Conservation (phyloP, 1,140 invertebrate genomes). For the Listronotus bonariensis region DNA sequence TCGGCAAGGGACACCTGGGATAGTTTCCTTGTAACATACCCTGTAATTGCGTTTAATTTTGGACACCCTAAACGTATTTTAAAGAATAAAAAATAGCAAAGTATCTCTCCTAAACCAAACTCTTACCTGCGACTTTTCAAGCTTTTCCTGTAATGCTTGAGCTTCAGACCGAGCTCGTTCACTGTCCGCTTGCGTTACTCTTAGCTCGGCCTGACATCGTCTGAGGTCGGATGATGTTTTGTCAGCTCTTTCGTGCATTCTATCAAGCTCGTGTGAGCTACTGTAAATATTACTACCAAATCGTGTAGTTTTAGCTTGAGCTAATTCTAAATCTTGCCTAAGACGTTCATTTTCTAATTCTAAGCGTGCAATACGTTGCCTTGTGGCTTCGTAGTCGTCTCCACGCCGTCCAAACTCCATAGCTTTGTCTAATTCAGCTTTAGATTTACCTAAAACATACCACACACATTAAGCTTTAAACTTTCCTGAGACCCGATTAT, state of each 20-base stretch:
- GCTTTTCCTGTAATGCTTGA: slow-evolving; percentile 85
- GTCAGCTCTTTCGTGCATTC: slow-evolving; percentile 85
- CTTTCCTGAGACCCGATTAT: too few relatives aligned
- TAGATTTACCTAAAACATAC: slow-evolving; percentile 77
- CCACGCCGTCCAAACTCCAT: slow-evolving; percentile 86
- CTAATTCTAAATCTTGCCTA: slow-evolving; percentile 81
- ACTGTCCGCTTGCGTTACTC: slow-evolving; percentile 84
- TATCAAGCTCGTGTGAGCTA: slow-evolving; percentile 61
- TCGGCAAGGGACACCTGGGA: too few relatives aligned
- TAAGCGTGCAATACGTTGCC: slow-evolving; percentile 80
- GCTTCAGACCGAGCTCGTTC: slow-evolving; percentile 83
- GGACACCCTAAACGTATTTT: too few relatives aligned
- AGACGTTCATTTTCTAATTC: slow-evolving; percentile 90
- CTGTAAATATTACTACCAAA: slow-evolving; percentile 63
- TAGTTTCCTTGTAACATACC: too few relatives aligned
- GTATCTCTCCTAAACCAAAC: not conserved
- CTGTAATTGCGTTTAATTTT: too few relatives aligned
- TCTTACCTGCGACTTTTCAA: slow-evolving; percentile 80
- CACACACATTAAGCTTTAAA: too few relatives aligned
- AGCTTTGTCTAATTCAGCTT: slow-evolving; percentile 90
- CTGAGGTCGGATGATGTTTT: slow-evolving; percentile 82
- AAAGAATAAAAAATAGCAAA: too few relatives aligned
- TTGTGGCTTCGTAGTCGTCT: slow-evolving; percentile 87
- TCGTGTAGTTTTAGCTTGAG: slow-evolving; percentile 69
- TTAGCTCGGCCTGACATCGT: slow-evolving; percentile 81